Evolutionary conservation across 2,888 invertebrate genomes (phyloP).

Genomic region (Ichneumoninae sp.): DNA sequence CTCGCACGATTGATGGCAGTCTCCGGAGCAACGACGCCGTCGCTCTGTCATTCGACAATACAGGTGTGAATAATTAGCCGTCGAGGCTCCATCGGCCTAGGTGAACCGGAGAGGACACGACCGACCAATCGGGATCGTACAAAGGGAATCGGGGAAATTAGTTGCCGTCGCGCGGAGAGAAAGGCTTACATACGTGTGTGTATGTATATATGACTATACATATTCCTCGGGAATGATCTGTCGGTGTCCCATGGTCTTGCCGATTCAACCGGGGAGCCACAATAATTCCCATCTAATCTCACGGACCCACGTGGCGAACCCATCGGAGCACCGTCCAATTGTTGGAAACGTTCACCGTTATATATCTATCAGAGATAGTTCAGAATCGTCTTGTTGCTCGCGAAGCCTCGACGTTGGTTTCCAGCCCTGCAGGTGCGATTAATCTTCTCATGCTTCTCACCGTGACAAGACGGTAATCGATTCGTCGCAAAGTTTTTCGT

Average conservation of each 20-base stretch:
- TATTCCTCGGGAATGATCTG: background rate
- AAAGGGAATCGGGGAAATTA: conserved; percentile 32
- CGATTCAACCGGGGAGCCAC: background rate
- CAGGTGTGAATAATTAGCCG: conserved; percentile 74
- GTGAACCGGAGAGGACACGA: conserved; percentile 30
- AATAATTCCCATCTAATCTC: conserved; percentile 24
- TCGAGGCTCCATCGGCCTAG: conserved; percentile 50
- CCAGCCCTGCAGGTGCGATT: conserved; percentile 3
- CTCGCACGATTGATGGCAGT: conserved; percentile 14
- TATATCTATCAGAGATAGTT: background rate
- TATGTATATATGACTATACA: background rate
- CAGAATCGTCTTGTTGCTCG: background rate
- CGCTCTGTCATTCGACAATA: conserved; percentile 51
- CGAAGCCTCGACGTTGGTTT: background rate
- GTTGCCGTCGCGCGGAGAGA: background rate
- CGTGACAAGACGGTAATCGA: conserved; percentile 34
- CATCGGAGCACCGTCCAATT: conserved; percentile 1
- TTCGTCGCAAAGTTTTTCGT: conserved; percentile 34
- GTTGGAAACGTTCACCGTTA: conserved; percentile 10
- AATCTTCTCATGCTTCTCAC: conserved; percentile 22
- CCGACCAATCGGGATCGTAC: conserved; percentile 25
- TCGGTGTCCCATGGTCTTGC: background rate
- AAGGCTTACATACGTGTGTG: background rate
- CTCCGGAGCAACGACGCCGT: conserved; percentile 4
- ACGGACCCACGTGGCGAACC: conserved; percentile 3